phyloP scores from a whole-genome alignment of 2,797 vertebrate species.

The Monodelphis domestica region DNA sequence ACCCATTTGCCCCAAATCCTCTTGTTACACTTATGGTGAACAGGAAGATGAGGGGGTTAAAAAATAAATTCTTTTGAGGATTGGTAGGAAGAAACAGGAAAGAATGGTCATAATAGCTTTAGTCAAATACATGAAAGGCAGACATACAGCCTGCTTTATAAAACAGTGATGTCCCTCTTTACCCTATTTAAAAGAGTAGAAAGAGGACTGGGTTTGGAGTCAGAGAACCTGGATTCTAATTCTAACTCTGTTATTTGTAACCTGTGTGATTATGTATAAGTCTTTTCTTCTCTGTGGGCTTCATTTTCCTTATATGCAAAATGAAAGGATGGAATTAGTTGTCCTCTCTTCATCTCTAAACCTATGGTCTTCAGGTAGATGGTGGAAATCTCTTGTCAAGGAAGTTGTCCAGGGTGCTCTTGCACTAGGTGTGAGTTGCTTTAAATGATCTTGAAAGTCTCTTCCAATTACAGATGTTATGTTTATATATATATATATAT shows the following conservation, averaged over 20 bases:
- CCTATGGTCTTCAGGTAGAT: not conserved
- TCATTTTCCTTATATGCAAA: too few relatives aligned
- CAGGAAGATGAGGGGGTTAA: not conserved
- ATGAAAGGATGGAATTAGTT: not conserved
- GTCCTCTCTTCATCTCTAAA: not conserved
- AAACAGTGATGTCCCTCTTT: not conserved
- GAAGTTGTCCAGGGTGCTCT: not conserved
- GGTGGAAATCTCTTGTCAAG: not conserved
- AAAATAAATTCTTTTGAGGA: not conserved
- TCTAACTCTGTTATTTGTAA: not conserved
- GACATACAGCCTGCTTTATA: not conserved
- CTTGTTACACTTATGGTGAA: not conserved
- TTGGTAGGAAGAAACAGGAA: not conserved
- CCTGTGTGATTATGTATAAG: not conserved
- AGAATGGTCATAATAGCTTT: not conserved
- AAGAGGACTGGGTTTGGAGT: not conserved
- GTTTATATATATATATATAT: too few relatives aligned
- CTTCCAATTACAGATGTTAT: not conserved
- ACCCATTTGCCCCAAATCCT: not conserved
- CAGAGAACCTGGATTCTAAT: not conserved
- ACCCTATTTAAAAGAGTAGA: not conserved
- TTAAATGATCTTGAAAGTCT: not conserved
- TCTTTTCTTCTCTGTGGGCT: too few relatives aligned
- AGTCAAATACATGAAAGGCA: not conserved
- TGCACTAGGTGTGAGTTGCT: not conserved